Percentiles rank a stretch among this genome's conserved stretches.
phyloP scores from a whole-genome alignment of 2,113 vertebrate species.

The Labeo rohita region DNA sequence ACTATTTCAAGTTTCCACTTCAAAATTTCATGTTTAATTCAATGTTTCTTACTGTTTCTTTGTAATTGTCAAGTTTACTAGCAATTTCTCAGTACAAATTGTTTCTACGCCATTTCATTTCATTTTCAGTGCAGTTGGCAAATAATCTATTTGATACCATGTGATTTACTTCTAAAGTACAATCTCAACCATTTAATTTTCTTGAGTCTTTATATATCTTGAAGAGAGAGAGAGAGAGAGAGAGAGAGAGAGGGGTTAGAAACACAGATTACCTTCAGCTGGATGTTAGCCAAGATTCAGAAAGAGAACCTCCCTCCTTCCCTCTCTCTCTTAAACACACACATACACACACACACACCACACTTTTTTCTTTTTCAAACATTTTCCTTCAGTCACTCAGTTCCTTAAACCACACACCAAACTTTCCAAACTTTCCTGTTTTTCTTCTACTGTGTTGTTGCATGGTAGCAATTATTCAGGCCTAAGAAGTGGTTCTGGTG shows the following conservation, averaged over 20 bases:
- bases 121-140: not conserved
- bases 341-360: too few relatives aligned
- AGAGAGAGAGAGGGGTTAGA: slow-evolving; percentile 46
- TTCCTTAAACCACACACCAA: slow-evolving; percentile 35
- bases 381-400: slow-evolving; percentile 5
- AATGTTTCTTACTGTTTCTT: not conserved
- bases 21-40: not conserved
- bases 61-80: not conserved
- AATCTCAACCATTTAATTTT: not conserved
- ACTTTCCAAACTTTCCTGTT: slow-evolving; percentile 37
- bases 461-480: slow-evolving; percentile 42
- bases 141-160: not conserved
- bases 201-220: not conserved
- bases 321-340: slow-evolving; percentile 62
- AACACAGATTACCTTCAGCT: slow-evolving; percentile 49
- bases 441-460: slow-evolving; percentile 40
- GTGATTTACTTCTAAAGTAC: not conserved
- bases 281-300: slow-evolving; percentile 70
- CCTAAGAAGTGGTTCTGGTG: slow-evolving; percentile 55
- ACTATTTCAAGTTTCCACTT: not conserved
- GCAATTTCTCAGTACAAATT: not conserved
- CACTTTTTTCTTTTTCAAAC: slow-evolving; percentile 38
- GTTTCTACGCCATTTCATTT: not conserved
- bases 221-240: not conserved
- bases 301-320: slow-evolving; percentile 51